Evolutionary conservation across 2,888 invertebrate species (phyloP).

Genomic region (Dryocosmus kuriphilus): DNA sequence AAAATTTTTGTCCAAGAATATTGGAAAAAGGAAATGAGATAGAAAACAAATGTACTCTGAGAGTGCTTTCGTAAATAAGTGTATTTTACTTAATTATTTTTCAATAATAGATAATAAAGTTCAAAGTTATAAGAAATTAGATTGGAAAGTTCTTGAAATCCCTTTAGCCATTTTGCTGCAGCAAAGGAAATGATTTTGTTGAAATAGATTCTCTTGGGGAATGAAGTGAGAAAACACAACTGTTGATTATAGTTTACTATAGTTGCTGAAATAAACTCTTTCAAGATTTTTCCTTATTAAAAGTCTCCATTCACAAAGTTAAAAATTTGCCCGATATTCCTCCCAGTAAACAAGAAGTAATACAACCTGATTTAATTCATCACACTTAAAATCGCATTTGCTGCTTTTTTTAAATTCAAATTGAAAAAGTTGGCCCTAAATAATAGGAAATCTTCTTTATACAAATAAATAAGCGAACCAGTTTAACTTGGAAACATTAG

Average conservation of each 20-base stretch:
- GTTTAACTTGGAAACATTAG: background rate
- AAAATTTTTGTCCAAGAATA: no score
- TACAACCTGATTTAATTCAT: background rate
- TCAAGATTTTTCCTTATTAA: background rate
- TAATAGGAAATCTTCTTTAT: background rate
- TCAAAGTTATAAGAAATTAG: background rate
- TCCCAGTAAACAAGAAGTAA: background rate
- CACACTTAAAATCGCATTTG: background rate
- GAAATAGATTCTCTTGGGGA: slow-evolving; percentile 9
- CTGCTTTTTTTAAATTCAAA: background rate
- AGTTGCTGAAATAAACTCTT: background rate
- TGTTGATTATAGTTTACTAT: background rate
- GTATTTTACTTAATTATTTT: background rate
- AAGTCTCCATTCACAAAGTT: background rate
- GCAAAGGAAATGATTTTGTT: slow-evolving; percentile 3
- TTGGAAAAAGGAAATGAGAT: no score
- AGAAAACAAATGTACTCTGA: no score
- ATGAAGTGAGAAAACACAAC: background rate
- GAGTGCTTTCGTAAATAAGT: background rate
- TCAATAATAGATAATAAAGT: background rate
- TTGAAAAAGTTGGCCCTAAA: background rate
- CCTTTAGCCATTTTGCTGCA: background rate
- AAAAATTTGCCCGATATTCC: background rate
- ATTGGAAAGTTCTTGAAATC: slow-evolving; percentile 12
- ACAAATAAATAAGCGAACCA: background rate